phyloP scores from a whole-genome alignment of 2,797 vertebrate genomes.

The Sebastes oblongus region DNA sequence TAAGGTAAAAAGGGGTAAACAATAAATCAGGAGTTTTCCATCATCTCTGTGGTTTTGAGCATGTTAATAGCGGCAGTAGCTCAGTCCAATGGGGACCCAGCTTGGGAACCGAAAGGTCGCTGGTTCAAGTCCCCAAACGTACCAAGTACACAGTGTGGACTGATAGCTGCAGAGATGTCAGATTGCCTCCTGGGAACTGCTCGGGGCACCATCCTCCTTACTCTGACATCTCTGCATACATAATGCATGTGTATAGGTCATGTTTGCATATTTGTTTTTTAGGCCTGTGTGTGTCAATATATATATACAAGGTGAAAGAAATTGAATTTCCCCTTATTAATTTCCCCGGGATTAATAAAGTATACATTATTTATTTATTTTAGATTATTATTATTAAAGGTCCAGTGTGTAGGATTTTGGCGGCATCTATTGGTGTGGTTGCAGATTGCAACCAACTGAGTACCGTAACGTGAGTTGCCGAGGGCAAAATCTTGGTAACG shows the following conservation, averaged over 20 bases:
- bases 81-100: rapidly evolving
- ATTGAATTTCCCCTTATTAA: no score
- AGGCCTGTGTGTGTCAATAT: neutral
- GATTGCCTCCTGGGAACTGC: neutral
- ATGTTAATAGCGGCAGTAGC: neutral
- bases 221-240: neutral
- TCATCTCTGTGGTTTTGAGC: neutral
- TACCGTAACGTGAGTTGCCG: no score
- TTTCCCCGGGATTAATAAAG: neutral
- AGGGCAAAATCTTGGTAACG: no score
- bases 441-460: no score
- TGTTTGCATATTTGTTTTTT: neutral
- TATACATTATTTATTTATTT: neutral
- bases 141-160: neutral
- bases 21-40: neutral
- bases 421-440: no score
- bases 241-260: neutral
- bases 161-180: neutral
- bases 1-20: neutral
- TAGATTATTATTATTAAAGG: no score
- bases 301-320: neutral
- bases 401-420: no score
- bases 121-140: neutral
- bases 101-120: neutral
- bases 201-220: neutral